phyloP scores from a whole-genome alignment of 2,113 vertebrate genomes.

The Oncorhynchus tshawytscha region DNA sequence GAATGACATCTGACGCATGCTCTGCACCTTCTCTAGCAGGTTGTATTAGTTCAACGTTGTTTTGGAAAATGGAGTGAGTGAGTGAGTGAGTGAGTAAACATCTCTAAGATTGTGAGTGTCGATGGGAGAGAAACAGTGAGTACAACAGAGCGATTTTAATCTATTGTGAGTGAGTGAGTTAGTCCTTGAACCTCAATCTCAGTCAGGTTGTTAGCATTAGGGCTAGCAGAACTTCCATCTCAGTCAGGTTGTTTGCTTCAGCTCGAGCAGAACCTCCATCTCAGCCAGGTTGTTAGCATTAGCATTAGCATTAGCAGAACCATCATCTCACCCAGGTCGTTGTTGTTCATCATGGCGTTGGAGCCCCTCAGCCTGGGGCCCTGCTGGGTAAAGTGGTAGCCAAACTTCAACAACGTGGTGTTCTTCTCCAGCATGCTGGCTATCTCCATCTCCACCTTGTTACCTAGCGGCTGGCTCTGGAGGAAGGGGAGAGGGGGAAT shows the following conservation, averaged over 20 bases:
- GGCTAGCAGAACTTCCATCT: no score
- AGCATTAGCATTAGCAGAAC: no score
- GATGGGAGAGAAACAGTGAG: not conserved
- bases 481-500: not conserved
- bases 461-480: constrained; percentile 95
- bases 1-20: no score
- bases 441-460: constrained; percentile 99
- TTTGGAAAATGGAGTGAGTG: no score
- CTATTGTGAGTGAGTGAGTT: not conserved
- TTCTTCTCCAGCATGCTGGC: constrained; percentile 96
- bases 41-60: no score
- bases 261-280: constrained; percentile 26
- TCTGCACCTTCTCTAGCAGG: no score
- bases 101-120: not conserved
- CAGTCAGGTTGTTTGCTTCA: no score
- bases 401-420: constrained; percentile 88
- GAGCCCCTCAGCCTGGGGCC: constrained; percentile 91
- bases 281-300: constrained; percentile 87
- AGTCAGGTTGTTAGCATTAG: no score
- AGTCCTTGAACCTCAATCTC: not conserved
- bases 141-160: not conserved
- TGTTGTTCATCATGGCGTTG: constrained; percentile 98
- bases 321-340: constrained; percentile 86
- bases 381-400: constrained; percentile 98
- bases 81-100: not conserved